phyloP scores from a whole-genome alignment of 2,888 invertebrate species.

The Nebria salina region DNA sequence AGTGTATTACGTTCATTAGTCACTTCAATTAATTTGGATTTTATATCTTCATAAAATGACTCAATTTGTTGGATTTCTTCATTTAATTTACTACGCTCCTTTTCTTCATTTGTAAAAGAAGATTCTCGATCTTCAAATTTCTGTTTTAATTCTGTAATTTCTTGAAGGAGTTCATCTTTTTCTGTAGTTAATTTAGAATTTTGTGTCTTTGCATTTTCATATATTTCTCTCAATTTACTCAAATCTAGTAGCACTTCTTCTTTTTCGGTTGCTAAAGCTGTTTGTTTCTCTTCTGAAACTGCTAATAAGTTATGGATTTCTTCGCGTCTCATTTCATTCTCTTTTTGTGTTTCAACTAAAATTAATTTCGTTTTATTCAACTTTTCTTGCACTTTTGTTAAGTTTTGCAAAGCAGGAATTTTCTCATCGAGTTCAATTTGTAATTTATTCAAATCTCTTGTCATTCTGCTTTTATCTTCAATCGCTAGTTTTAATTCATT shows the following conservation, averaged over 20 bases:
- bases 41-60: constrained; percentile 16
- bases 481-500: constrained; percentile 48
- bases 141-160: constrained; percentile 31
- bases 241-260: neutral
- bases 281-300: neutral
- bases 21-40: constrained; percentile 20
- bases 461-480: constrained; percentile 45
- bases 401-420: constrained; percentile 48
- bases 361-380: constrained; percentile 51
- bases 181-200: constrained; percentile 12
- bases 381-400: constrained; percentile 49
- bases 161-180: constrained; percentile 28
- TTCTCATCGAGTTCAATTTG: constrained; percentile 48
- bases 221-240: neutral
- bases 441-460: constrained; percentile 25
- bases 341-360: constrained; percentile 44
- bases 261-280: neutral
- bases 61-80: constrained; percentile 47
- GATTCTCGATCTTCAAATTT: constrained; percentile 26
- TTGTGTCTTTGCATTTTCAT: constrained; percentile 16
- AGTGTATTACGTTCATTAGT: constrained; percentile 10
- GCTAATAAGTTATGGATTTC: constrained; percentile 4
- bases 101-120: constrained; percentile 2
- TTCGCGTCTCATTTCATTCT: constrained; percentile 40
- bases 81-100: constrained; percentile 50